Percentiles rank a stretch among this genome's conserved stretches.
These are phyloP conservation scores for Xenops minutus DNA, from an alignment of 2,797 vertebrate species.

Conservation along the genomic window DNA sequence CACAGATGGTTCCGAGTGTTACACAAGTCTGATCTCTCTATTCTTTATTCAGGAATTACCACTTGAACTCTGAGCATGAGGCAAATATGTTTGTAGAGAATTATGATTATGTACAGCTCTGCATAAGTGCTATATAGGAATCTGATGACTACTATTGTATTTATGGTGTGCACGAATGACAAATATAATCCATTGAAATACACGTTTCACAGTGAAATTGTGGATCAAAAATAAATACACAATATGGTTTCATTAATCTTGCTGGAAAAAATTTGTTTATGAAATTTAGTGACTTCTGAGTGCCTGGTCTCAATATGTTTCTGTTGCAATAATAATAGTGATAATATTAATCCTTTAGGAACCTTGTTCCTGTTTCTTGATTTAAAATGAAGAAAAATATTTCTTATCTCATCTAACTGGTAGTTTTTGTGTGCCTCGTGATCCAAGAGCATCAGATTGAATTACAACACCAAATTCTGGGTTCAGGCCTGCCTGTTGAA, in stretches of 20 bases:
- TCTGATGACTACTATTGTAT: conserved; percentile 20
- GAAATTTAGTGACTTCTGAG: background rate
- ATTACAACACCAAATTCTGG: background rate
- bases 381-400: background rate
- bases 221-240: background rate
- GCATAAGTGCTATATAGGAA: conserved; percentile 37
- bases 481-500: background rate
- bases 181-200: conserved; percentile 24
- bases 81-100: conserved; percentile 43
- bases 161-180: conserved; percentile 21
- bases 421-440: background rate
- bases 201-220: background rate
- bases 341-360: background rate
- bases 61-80: conserved; percentile 42
- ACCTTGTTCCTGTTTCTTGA: background rate
- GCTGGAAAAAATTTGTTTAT: background rate
- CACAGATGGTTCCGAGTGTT: conserved; percentile 65
- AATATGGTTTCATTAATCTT: background rate
- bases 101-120: conserved; percentile 50
- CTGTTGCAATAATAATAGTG: background rate
- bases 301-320: background rate
- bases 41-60: conserved; percentile 54
- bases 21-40: conserved; percentile 50
- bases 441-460: background rate
- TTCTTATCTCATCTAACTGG: background rate